Conservation (phyloP, 2,888 invertebrate genomes). For the Barypeithes pellucidus region DNA sequence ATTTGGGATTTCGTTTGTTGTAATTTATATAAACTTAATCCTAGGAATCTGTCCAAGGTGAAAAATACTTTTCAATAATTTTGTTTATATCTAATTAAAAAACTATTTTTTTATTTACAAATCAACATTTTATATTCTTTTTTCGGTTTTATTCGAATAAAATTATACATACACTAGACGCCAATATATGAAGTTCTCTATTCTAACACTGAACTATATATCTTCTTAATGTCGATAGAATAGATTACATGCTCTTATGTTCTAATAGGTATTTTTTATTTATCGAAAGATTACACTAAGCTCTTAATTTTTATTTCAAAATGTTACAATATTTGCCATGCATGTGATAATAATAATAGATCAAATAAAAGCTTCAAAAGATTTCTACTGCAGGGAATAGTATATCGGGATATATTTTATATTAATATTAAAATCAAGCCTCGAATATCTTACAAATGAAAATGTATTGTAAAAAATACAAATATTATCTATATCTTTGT, state of each 20-base stretch:
- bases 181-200: constrained; percentile 54
- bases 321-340: constrained; percentile 16
- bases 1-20: constrained; percentile 56
- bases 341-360: no score
- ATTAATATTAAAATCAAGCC: no score
- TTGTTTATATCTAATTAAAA: constrained; percentile 34
- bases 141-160: constrained; percentile 58
- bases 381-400: no score
- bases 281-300: constrained; percentile 11
- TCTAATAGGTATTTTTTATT: not conserved
- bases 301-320: constrained; percentile 1
- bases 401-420: no score
- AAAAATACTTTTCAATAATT: constrained; percentile 28
- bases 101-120: constrained; percentile 48
- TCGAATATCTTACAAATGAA: no score
- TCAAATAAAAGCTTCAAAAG: no score
- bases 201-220: constrained; percentile 41
- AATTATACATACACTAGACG: constrained; percentile 59
- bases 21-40: constrained; percentile 43
- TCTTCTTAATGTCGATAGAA: not conserved
- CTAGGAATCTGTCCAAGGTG: constrained; percentile 38
- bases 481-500: no score
- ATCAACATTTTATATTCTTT: constrained; percentile 35
- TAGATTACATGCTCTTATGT: constrained; percentile 11
- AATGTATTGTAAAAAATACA: no score